Conservation (phyloP, 2,888 invertebrate species). For the Synanthedon vespiformis region DNA sequence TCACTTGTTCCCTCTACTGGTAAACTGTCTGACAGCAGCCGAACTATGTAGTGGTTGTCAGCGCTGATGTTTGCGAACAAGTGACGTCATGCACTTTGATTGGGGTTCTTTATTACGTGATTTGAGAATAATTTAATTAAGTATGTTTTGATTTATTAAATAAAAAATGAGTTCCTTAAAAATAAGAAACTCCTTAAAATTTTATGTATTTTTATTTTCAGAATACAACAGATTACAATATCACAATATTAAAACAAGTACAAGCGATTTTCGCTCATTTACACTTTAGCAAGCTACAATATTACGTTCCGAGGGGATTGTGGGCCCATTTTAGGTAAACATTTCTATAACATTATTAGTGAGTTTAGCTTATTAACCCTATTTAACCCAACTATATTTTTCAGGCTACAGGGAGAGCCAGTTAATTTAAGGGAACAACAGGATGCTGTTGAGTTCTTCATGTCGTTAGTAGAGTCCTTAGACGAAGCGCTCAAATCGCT, state of each 20-base stretch:
- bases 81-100: too few relatives aligned
- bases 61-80: too few relatives aligned
- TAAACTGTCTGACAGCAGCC: too few relatives aligned
- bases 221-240: slow-evolving; percentile 79
- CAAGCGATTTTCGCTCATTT: slow-evolving; percentile 98
- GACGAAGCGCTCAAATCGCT: slow-evolving; percentile 96
- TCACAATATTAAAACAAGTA: slow-evolving; percentile 95
- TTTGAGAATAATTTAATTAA: too few relatives aligned
- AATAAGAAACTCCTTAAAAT: not conserved
- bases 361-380: not conserved
- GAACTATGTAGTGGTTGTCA: too few relatives aligned
- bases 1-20: too few relatives aligned
- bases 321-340: slow-evolving; percentile 96
- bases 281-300: slow-evolving; percentile 95
- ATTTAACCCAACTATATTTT: slow-evolving; percentile 9
- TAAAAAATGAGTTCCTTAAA: not conserved
- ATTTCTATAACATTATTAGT: not conserved
- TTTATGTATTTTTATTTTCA: slow-evolving; percentile 25
- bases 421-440: slow-evolving; percentile 98
- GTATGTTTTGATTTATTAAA: not conserved
- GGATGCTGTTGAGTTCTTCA: slow-evolving; percentile 98
- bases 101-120: too few relatives aligned
- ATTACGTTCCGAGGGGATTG: slow-evolving; percentile 96
- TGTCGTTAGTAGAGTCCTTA: slow-evolving; percentile 94
- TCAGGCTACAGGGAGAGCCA: slow-evolving; percentile 92